Evolutionary conservation across 2,888 invertebrate species (phyloP).

Genomic region (Stomorhina lunata): DNA sequence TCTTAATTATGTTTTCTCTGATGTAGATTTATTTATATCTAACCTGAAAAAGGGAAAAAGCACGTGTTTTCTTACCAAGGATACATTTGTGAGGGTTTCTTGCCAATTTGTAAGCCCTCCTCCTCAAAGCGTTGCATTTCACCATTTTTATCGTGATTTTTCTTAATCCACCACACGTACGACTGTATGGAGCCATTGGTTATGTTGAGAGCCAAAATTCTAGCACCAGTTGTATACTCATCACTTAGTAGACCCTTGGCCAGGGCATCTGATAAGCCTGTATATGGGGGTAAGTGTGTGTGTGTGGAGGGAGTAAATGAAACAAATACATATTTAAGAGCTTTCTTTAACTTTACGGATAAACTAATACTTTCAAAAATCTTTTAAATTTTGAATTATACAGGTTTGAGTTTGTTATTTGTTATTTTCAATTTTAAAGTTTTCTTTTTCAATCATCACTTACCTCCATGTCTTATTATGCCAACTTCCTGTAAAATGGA

Average conservation of each 20-base stretch:
- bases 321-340: not conserved
- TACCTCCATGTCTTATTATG: slow-evolving; percentile 83
- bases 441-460: slow-evolving; percentile 69
- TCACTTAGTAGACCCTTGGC: slow-evolving; percentile 86
- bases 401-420: too few relatives aligned
- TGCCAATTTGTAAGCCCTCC: slow-evolving; percentile 82
- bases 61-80: slow-evolving; percentile 85
- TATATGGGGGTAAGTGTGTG: too few relatives aligned
- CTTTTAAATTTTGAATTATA: too few relatives aligned
- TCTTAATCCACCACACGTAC: slow-evolving; percentile 83
- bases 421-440: too few relatives aligned
- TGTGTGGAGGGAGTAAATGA: not conserved
- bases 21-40: not conserved
- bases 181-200: slow-evolving; percentile 83
- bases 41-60: too few relatives aligned
- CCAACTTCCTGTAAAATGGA: slow-evolving; percentile 88
- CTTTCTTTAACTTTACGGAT: too few relatives aligned
- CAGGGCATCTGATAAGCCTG: slow-evolving; percentile 87
- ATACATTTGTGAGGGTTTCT: slow-evolving; percentile 84
- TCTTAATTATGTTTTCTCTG: slow-evolving; percentile 33
- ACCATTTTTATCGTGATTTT: slow-evolving; percentile 73
- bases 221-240: slow-evolving; percentile 82
- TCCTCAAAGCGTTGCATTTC: slow-evolving; percentile 82
- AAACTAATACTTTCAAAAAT: too few relatives aligned
- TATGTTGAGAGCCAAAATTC: slow-evolving; percentile 84